Percentiles rank a stretch among this genome's conserved stretches.
Evolutionary conservation across 1,140 invertebrate species (phyloP).

Genomic region (Lerema accius): DNA sequence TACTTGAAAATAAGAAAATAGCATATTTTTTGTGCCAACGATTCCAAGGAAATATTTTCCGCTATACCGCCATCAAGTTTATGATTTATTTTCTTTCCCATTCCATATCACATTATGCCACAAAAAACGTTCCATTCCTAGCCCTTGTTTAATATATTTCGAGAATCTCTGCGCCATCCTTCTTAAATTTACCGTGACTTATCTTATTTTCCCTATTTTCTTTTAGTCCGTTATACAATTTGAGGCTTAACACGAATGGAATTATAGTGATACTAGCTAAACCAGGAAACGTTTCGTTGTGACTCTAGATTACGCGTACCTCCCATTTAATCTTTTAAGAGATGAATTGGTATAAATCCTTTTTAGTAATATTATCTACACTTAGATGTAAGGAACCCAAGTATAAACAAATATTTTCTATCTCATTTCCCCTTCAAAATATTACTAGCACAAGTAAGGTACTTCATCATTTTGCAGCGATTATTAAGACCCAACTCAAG

Average conservation of each 20-base stretch:
- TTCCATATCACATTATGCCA: conserved; percentile 19
- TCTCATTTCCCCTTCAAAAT: neutral
- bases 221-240: conserved; percentile 23
- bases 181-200: conserved; percentile 36
- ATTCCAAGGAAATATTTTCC: conserved; percentile 6
- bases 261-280: too few species aligned
- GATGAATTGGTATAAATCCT: too few species aligned
- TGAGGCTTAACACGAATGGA: neutral
- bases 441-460: neutral
- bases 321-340: too few species aligned
- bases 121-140: conserved; percentile 36
- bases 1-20: neutral
- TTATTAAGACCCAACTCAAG: conserved; percentile 3
- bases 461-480: neutral
- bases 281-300: too few species aligned
- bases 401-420: neutral
- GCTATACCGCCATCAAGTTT: conserved; percentile 7
- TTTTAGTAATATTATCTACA: too few species aligned
- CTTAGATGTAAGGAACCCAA: too few species aligned
- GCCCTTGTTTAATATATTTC: conserved; percentile 35
- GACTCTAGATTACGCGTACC: too few species aligned
- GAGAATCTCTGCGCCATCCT: conserved; percentile 34
- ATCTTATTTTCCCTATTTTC: conserved; percentile 34
- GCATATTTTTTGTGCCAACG: neutral
- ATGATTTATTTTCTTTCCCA: conserved; percentile 13